Conservation (phyloP, 2,888 invertebrate species). For the Drosophila hawaiiensis region DNA sequence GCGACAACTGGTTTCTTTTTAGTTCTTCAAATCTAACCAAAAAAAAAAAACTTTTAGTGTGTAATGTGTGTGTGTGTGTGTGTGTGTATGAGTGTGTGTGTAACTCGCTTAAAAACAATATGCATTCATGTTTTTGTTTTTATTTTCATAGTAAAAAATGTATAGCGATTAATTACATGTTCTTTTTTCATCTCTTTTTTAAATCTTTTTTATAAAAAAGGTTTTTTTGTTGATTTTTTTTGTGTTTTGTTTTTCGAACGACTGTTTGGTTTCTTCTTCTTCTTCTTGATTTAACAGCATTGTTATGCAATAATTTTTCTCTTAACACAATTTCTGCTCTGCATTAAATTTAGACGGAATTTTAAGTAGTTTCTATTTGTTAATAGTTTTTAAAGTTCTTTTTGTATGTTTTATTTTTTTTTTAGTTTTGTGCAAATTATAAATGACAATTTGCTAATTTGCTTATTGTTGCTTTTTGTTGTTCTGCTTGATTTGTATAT, state of each 20-base stretch:
- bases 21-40: constrained; percentile 24
- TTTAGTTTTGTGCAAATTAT: constrained; percentile 35
- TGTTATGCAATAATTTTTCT: constrained; percentile 13
- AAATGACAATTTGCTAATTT: constrained; percentile 21
- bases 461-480: constrained; percentile 21
- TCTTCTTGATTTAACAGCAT: constrained; percentile 48
- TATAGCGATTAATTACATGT: constrained; percentile 70
- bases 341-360: constrained; percentile 64
- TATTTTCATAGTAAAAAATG: constrained; percentile 77
- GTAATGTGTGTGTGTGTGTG: background rate
- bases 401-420: constrained; percentile 3
- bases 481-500: constrained; percentile 23
- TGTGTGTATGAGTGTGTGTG: constrained; percentile 22
- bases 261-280: constrained; percentile 61
- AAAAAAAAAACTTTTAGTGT: constrained; percentile 24
- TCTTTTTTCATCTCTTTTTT: constrained; percentile 45
- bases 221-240: constrained; percentile 41
- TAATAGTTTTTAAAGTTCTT: constrained; percentile 19
- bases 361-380: constrained; percentile 53
- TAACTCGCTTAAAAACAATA: constrained; percentile 60
- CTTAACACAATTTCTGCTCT: constrained; percentile 45
- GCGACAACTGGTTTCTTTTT: constrained; percentile 22
- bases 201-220: constrained; percentile 79
- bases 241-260: constrained; percentile 57
- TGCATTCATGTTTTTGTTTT: constrained; percentile 66